Evolutionary conservation across 2,113 vertebrate genomes (phyloP), one percentile per base, ranked within the genome.

Genomic region (Mormyrus iriodes): DNA sequence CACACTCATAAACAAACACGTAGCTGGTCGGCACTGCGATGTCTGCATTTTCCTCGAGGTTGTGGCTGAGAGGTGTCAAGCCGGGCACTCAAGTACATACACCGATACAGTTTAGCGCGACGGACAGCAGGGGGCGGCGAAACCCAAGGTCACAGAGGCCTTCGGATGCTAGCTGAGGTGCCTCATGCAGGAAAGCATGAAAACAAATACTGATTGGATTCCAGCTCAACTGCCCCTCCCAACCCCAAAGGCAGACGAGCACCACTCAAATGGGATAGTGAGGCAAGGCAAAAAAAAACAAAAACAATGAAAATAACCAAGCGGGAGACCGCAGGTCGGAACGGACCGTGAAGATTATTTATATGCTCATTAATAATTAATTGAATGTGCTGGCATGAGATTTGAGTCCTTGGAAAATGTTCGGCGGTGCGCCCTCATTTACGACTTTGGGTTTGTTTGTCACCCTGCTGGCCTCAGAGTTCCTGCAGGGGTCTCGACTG

Each of bases 351-450:
- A 88, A 86, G 65, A 58, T 92, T 93, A 92, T 93, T 95, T 90
- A 92, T 91, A 93, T 82, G 89, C 92, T 91, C 53, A 90, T 93
- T 94, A 94, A 93, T 89, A 90, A 91, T 90, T 92, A 94, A 94
- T 91, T 83, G 93, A 88, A 92, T 91, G 91, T 90, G 91, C 90
- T 90, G 89, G 90, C 92, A 90, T 93, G 92, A 93, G 93, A 93
- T 93, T 88, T 61, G 35, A 88, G 85, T 83, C 87, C 90, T 84
- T 73, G 76, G 89, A 90, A 65, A 79, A 69, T 27, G 49, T 52
- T 24, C 27, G 51, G 73, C 17, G 5, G 69, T 53, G 19, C 31
- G 27, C 19, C 35, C 88, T 88, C 73, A 55, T 88, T 88, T 88
- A 39, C 31, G 31, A 79, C 88, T 51, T 86, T 44, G 35, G 46